These are phyloP conservation scores for Atta texana DNA, from an alignment of 1,140 invertebrate genomes.

Conservation along the genomic window DNA sequence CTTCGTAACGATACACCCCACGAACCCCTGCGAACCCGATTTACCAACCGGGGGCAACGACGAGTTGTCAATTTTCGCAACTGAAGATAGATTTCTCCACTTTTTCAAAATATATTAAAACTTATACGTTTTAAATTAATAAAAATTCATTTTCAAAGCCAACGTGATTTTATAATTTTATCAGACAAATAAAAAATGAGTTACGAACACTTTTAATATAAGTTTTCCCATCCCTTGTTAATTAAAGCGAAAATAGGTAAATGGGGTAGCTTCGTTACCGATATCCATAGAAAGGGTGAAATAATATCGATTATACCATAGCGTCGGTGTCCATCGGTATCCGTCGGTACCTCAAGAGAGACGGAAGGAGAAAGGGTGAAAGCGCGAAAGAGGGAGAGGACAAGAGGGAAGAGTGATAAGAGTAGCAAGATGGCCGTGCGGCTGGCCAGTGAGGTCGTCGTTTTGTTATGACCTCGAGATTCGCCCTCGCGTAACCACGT, in stretches of 20 bases:
- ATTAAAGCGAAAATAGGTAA: slow-evolving; percentile 45
- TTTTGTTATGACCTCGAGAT: slow-evolving; percentile 74
- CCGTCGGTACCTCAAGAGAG: slow-evolving; percentile 24
- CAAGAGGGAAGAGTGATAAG: slow-evolving; percentile 52
- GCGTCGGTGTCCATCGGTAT: slow-evolving; percentile 40
- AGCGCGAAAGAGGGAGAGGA: slow-evolving; percentile 6
- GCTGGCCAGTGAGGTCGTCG: slow-evolving; percentile 66
- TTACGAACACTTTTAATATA: not conserved
- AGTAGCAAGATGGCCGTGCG: slow-evolving; percentile 71
- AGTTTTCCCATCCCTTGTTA: not conserved
- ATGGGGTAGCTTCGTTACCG: slow-evolving; percentile 34
- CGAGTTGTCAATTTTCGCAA: not conserved
- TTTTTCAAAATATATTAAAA: not conserved
- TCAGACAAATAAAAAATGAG: not conserved
- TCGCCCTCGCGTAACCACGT: slow-evolving; percentile 63
- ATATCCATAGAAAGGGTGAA: slow-evolving; percentile 31
- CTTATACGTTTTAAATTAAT: not conserved
- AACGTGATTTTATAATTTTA: slow-evolving; percentile 3
- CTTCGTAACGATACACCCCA: not conserved
- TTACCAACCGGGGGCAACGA: slow-evolving; percentile 61
- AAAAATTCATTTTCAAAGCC: not conserved
- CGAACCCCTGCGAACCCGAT: not conserved
- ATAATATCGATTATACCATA: slow-evolving; percentile 36
- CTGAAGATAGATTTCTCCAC: not conserved
- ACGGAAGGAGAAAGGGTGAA: slow-evolving; percentile 61